Evolutionary conservation across 2,797 vertebrate species (phyloP), one percentile per base, ranked within the genome.

Genomic region (Myripristis murdjan): DNA sequence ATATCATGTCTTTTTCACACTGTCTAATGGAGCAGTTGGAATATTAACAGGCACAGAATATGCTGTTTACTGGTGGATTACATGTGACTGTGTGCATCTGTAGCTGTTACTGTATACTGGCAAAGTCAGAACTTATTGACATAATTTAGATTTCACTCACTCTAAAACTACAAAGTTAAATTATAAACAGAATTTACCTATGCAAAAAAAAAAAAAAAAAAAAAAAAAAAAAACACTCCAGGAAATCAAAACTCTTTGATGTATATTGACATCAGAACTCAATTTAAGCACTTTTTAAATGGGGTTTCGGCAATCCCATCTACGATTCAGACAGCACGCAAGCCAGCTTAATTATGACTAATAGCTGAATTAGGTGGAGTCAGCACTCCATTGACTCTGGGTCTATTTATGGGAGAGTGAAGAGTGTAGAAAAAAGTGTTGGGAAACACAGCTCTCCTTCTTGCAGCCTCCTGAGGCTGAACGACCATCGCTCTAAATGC

Each of bases 401-500:
- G 33, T 66, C 67, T 69, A 56, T 81, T 77, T 75, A 49, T 67
- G 57, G 44, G 52, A 26, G 67, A 68, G 57, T 63, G 64, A 37
- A 62, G 64, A 80, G 61, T 15, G 51, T 23, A 16, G 51, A 71
- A 64, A 79, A 80, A 46, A 73, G 53, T 37, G 51, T 54, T 60
- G 41, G 59, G 57, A 60, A 26, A 75, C 48, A 65, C 63, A 70
- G 65, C 33, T 37, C 64, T 82, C 46, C 69, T 58, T 41, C 60
- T 55, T 9, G 20, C 22, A 35, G 39, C 54, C 59, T 46, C 79
- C 68, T 22, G 49, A 76, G 85, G 78, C 82, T 77, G 62, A 89
- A 77, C 16, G 54, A 89, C 84, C 81, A 80, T 73, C 71, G 77
- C 82, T 89, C 83, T 82, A 85, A 87, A 90, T 79, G 88, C 84